Base-by-base conservation (phyloP, 1,140 invertebrate genomes). In the Popillia japonica region DNA sequence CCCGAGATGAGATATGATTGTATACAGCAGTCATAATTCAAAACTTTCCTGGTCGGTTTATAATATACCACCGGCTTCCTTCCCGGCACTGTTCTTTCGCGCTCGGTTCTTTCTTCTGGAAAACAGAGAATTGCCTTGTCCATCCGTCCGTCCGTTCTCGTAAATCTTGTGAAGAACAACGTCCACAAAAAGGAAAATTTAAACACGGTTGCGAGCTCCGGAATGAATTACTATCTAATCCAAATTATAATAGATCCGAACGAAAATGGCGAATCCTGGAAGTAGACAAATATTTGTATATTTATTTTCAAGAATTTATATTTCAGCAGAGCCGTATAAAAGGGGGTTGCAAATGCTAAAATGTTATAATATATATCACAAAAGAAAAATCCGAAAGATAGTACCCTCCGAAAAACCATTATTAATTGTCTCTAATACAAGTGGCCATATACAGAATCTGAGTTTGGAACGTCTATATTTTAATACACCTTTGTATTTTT, bases 1-100 rank as follows among this genome's bases (percentile, higher is more conserved):
- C 22, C 61, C 17, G 14, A 68, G 61, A 68, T 68, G 61, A 68
- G 61, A 68, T 68, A 68, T 34, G 22, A 68, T 22, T 68, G 61
- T 68, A 20, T 68, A 34, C 61, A 20, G 17, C 61, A 20, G 27
- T 68, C 22, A 68, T 68, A 68, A 68, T 68, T 68, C 61, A 68
- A 23, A 68, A 68, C 61, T 68, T 68, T 68, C 61, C 61, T 27
- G 27, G 61, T 68, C 61, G 61, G 61, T 68, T 68, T 68, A 68
- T 68, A 68, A 68, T 68, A 68, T 68, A 68, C 61, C 61, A 68
- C 61, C 61, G 22, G 11, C 27, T 68, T 68, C 61, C 61, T 68
- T 68, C 27, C 22, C 20, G 61, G 22, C 27, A 22, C 61, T 68
- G 22, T 34, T 68, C 61, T 68, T 68, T 68, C 61, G 22, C 61